A percentile compares a stretch with the other conserved stretches of the same genome.
phyloP scores from a whole-genome alignment of 2,797 vertebrate genomes.

The Gymnoscopelus braueri region DNA sequence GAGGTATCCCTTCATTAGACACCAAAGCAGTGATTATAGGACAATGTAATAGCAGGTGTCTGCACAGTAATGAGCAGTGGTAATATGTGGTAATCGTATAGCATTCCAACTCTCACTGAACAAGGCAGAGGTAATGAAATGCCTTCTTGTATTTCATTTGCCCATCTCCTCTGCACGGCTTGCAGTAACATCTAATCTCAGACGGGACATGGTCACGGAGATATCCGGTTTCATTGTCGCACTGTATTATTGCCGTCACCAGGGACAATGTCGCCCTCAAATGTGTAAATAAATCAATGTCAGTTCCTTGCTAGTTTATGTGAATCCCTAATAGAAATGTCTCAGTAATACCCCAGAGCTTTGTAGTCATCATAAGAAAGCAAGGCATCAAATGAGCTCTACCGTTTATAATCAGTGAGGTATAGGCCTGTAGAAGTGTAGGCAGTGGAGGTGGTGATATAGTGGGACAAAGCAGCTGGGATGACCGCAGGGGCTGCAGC shows the following conservation, averaged over 20 bases:
- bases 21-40: slow-evolving; percentile 17
- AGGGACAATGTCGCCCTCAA: neutral
- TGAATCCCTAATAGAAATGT: neutral
- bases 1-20: neutral
- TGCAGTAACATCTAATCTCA: slow-evolving; percentile 28
- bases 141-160: neutral
- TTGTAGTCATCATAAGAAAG: slow-evolving; percentile 23
- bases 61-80: slow-evolving; percentile 6
- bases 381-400: slow-evolving; percentile 33
- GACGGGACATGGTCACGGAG: neutral
- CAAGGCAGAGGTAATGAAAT: slow-evolving; percentile 21
- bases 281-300: slow-evolving; percentile 26
- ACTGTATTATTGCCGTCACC: slow-evolving; percentile 9
- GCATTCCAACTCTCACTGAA: slow-evolving; percentile 11
- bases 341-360: too few relatives aligned
- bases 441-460: slow-evolving; percentile 25
- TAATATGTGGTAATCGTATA: slow-evolving; percentile 30
- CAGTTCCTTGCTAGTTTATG: slow-evolving; percentile 14
- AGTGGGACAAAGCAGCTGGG: slow-evolving; percentile 41
- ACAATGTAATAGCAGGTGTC: slow-evolving; percentile 39
- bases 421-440: slow-evolving; percentile 14
- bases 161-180: slow-evolving; percentile 23
- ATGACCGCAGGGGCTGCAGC: slow-evolving; percentile 36
- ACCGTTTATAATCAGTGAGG: slow-evolving; percentile 31
- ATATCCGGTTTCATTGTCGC: slow-evolving; percentile 8